phyloP scores from a whole-genome alignment of 2,888 invertebrate genomes.

The Melinaea marsaeus region DNA sequence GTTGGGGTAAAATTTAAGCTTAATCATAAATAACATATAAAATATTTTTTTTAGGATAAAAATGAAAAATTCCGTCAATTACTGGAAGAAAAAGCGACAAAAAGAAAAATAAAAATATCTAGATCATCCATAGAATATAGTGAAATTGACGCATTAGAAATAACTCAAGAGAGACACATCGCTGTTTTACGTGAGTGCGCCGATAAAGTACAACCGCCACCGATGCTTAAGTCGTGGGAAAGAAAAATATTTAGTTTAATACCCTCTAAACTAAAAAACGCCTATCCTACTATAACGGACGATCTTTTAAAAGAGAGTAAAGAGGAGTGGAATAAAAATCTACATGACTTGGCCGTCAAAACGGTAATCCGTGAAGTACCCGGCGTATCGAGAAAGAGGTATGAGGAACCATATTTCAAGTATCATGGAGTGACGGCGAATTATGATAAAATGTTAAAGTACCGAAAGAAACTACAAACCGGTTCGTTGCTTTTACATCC shows the following conservation, averaged over 20 bases:
- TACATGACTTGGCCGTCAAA: constrained; percentile 81
- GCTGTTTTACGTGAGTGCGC: constrained; percentile 78
- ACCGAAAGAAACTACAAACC: constrained; percentile 74
- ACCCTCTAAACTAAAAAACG: constrained; percentile 72
- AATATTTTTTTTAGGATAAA: constrained; percentile 59
- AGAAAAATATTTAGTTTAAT: constrained; percentile 78
- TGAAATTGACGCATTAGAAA: constrained; percentile 67
- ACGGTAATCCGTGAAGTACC: constrained; percentile 79
- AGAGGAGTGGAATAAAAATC: constrained; percentile 77
- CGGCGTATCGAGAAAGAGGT: constrained; percentile 69
- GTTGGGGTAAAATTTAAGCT: background rate
- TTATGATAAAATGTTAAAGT: constrained; percentile 77
- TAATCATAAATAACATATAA: constrained; percentile 1
- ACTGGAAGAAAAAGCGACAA: constrained; percentile 61
- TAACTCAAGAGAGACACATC: constrained; percentile 73
- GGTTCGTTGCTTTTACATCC: constrained; percentile 80
- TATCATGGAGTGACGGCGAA: constrained; percentile 80
- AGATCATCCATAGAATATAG: constrained; percentile 48
- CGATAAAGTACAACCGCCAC: constrained; percentile 76
- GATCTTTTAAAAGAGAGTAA: constrained; percentile 76
- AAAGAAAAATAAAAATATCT: constrained; percentile 59
- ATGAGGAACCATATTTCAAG: constrained; percentile 75
- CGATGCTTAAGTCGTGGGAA: constrained; percentile 80
- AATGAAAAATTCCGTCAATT: constrained; percentile 59
- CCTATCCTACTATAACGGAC: constrained; percentile 75